Evolutionary conservation across 2,797 vertebrate species (phyloP).

Genomic region (Microctenopoma stevenorrisi): DNA sequence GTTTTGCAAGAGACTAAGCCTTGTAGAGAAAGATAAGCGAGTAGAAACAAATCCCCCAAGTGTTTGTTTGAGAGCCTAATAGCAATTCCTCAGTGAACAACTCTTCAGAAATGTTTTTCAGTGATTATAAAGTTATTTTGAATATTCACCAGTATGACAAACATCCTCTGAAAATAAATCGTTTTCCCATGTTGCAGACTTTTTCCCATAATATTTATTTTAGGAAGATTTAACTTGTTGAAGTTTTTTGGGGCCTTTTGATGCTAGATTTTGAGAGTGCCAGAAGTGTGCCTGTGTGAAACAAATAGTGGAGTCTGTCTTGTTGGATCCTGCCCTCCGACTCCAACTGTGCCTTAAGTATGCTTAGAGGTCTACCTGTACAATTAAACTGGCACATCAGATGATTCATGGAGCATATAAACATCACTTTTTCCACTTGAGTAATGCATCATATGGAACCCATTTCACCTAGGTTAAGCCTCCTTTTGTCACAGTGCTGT

Average conservation of each 20-base stretch:
- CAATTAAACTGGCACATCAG: constrained; percentile 65
- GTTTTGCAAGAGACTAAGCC: constrained; percentile 54
- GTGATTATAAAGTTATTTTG: constrained; percentile 19
- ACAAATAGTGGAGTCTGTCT: constrained; percentile 53
- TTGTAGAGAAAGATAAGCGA: constrained; percentile 47
- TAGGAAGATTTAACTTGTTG: constrained; percentile 42
- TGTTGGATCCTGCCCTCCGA: constrained; percentile 74
- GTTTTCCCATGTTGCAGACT: constrained; percentile 47
- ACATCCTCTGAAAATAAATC: constrained; percentile 3
- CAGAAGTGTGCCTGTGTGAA: constrained; percentile 53
- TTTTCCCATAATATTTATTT: constrained; percentile 56
- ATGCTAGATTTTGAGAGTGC: constrained; percentile 49
- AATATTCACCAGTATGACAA: constrained; percentile 46
- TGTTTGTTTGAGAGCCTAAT: constrained; percentile 56
- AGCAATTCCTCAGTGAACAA: constrained; percentile 43
- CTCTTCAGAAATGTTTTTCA: constrained; percentile 28
- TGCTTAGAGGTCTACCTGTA: constrained; percentile 59
- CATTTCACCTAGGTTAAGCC: constrained; percentile 52
- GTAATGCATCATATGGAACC: constrained; percentile 45
- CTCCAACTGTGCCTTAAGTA: constrained; percentile 41
- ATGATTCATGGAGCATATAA: constrained; percentile 66
- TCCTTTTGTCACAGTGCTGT: constrained; percentile 33
- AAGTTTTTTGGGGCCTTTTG: constrained; percentile 43
- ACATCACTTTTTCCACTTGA: constrained; percentile 67
- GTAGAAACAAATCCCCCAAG: constrained; percentile 70